Base-by-base conservation (phyloP, 2,113 vertebrate genomes). In the Ammospiza nelsoni region DNA sequence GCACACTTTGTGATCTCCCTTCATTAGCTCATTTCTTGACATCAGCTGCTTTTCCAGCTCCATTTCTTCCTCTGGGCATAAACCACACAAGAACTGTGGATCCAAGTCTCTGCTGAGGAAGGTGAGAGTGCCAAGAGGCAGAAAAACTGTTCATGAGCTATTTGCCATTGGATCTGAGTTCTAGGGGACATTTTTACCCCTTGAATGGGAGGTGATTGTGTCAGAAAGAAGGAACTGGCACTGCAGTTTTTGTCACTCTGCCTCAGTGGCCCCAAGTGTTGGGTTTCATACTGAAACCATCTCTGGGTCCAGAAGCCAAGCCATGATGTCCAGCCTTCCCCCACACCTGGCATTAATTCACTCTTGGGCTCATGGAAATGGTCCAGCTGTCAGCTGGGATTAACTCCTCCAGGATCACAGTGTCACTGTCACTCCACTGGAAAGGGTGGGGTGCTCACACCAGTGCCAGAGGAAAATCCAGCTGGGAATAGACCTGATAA, bases 1-100 rank as follows among this genome's bases (percentile, higher is more conserved):
- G 94, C 84, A 96, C 95, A 97, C 84, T 94, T 97, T 84, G 95
- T 96, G 95, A 96, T 97, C 94, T 96, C 91, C 46, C 91, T 95
- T 95, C 96, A 95, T 97, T 95, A 97, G 87, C 89, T 96, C 94
- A 92, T 94, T 97, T 92, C 95, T 94, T 84, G 43, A 65, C 73
- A 94, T 84, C 89, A 82, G 91, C 71, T 87, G 62, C 69, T 84
- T 87, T 79, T n/a, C 62, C 72, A 49, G 80, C 77, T 94, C 91
- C 49, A 5, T 82, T 81, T 89, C 81, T 75, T 54, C 52, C 41
- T 92, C 76, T 79, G 58, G 87, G 52, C 41, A 15, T 37, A 91
- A 92, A 74, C 66, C 69, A 67, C 69, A 48, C 44, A 48, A 73
- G 80, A 84, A 37, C 52, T 16, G 44, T 1, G 0, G 44, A 49